Evolutionary conservation across 2,113 vertebrate genomes (phyloP).

Genomic region (Irena cyanogastra): DNA sequence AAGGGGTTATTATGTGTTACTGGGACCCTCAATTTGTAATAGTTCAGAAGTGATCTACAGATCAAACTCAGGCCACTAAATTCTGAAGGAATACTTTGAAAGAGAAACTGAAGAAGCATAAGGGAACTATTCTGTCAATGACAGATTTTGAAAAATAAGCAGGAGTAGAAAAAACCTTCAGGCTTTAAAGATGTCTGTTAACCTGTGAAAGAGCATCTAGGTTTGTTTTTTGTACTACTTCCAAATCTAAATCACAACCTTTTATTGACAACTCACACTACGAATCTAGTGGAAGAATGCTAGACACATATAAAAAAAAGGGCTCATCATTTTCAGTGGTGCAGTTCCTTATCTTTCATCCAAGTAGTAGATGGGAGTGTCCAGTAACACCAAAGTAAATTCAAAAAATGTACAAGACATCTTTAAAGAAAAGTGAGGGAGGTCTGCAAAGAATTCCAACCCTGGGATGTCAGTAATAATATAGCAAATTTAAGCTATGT

Average conservation of each 20-base stretch:
- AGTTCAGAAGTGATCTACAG: not conserved
- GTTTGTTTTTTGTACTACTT: not conserved
- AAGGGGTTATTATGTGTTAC: not conserved
- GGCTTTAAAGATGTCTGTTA: not conserved
- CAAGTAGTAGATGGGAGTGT: not conserved
- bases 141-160: not conserved
- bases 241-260: not conserved
- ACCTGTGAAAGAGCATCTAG: not conserved
- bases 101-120: not conserved
- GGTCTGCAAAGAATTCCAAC: not conserved
- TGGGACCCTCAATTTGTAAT: not conserved
- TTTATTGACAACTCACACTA: not conserved
- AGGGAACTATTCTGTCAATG: not conserved
- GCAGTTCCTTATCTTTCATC: not conserved
- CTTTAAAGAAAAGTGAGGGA: not conserved
- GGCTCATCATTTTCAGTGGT: not conserved
- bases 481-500: not conserved
- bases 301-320: not conserved
- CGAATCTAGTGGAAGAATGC: not conserved
- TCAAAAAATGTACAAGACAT: not conserved
- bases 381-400: not conserved
- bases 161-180: not conserved
- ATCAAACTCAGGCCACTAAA: not conserved
- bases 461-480: not conserved
- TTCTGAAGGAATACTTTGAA: not conserved